A percentile compares a stretch with the other conserved stretches of the same genome.
These are phyloP conservation scores for Solenodon paradoxus DNA, from an alignment of 2,113 vertebrate species.

Conservation along the genomic window DNA sequence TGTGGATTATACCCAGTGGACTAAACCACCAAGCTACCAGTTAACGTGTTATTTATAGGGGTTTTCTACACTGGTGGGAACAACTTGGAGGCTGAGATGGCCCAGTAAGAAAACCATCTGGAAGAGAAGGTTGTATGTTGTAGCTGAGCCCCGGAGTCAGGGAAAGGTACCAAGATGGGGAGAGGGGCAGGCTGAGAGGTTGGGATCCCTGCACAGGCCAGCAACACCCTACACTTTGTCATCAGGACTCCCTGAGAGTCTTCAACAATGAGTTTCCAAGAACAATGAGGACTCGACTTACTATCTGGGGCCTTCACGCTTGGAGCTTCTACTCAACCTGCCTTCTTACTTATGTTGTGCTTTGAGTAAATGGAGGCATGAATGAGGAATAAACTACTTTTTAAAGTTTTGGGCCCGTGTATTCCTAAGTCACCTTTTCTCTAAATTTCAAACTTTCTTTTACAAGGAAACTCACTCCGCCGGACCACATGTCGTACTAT, in stretches of 20 bases:
- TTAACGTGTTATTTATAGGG: not conserved
- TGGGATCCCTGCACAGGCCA: not conserved
- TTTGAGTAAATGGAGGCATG: not conserved
- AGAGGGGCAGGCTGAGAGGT: not conserved
- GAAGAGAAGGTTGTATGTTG: not conserved
- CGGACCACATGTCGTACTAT: too few relatives aligned
- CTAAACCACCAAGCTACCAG: too few relatives aligned
- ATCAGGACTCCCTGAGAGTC: not conserved
- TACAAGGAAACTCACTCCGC: not conserved
- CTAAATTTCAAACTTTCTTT: not conserved
- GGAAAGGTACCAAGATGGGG: fast-evolving
- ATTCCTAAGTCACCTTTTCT: not conserved
- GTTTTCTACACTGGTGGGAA: not conserved
- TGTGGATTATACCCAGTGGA: too few relatives aligned
- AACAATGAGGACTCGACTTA: not conserved
- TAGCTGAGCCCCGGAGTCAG: not conserved
- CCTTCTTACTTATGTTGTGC: too few relatives aligned
- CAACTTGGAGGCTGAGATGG: not conserved
- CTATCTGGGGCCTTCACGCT: not conserved
- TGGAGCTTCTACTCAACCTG: not conserved
- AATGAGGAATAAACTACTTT: not conserved
- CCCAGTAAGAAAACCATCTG: not conserved
- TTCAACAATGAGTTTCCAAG: not conserved
- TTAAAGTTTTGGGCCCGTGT: not conserved
- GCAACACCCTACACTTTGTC: too few relatives aligned